phyloP scores from a whole-genome alignment of 2,797 vertebrate species.

The Pipistrellus nathusii region DNA sequence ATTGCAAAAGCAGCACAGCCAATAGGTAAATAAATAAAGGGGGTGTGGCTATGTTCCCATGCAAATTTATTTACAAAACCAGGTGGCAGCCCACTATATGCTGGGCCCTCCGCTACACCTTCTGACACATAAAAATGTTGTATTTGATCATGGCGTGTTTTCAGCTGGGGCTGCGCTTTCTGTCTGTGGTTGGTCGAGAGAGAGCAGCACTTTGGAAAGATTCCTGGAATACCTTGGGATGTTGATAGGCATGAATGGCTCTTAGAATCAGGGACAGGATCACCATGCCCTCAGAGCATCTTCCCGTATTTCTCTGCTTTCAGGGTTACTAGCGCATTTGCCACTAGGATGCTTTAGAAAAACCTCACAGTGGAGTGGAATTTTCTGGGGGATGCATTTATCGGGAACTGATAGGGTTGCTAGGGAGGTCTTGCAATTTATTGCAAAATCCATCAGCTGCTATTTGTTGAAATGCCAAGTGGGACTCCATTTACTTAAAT shows the following conservation, averaged over 20 bases:
- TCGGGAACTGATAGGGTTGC: not conserved
- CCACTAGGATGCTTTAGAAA: conserved; percentile 42
- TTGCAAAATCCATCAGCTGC: conserved; percentile 47
- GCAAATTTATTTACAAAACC: not conserved
- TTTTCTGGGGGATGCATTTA: conserved; percentile 58
- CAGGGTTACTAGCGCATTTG: not conserved
- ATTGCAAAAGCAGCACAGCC: not conserved
- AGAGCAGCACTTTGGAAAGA: not conserved
- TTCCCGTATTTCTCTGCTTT: conserved; percentile 2
- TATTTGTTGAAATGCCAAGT: conserved; percentile 57
- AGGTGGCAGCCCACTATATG: not conserved
- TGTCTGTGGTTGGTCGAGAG: not conserved
- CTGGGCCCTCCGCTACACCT: not conserved
- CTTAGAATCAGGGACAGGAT: not conserved
- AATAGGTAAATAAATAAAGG: not conserved
- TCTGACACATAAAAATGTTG: not conserved
- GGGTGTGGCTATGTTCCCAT: not conserved
- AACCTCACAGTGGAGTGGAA: not conserved
- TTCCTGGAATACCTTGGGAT: not conserved
- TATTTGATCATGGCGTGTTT: not conserved
- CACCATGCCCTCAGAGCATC: not conserved
- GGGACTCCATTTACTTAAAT: conserved; percentile 65
- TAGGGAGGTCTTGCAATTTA: conserved; percentile 62
- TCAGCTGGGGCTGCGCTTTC: not conserved
- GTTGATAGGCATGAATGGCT: not conserved